phyloP scores from a whole-genome alignment of 2,113 vertebrate genomes.

The Psilopsiagon aymara region DNA sequence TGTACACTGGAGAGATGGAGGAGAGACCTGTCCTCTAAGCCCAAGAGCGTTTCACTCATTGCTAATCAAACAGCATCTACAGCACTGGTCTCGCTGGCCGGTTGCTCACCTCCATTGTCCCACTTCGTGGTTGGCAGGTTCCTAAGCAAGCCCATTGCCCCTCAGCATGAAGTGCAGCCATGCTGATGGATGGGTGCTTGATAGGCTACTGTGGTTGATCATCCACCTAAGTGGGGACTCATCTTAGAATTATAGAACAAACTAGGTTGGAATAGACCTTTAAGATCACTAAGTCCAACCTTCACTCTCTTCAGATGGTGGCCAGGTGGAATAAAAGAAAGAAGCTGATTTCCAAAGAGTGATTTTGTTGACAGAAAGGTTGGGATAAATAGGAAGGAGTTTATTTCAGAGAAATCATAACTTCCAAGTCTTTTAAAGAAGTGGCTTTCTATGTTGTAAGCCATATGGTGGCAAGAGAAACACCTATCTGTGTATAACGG shows the following conservation, averaged over 20 bases:
- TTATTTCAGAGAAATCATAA: neutral
- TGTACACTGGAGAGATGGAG: neutral
- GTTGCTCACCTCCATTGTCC: neutral
- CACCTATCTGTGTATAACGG: slow-evolving; percentile 31
- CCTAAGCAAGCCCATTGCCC: fast-evolving
- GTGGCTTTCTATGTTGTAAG: neutral
- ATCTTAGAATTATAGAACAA: neutral
- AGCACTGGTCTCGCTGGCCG: neutral
- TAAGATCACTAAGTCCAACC: neutral
- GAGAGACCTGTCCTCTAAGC: neutral
- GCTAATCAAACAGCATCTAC: neutral
- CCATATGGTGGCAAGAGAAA: slow-evolving; percentile 36
- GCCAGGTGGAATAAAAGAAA: neutral
- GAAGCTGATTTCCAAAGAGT: neutral
- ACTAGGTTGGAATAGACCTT: neutral
- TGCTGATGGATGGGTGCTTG: too few relatives aligned
- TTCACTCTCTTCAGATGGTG: neutral
- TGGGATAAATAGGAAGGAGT: neutral
- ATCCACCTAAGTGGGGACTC: neutral
- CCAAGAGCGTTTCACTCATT: neutral
- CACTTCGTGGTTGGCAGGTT: neutral
- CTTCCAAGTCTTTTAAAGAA: neutral
- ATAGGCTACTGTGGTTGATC: neutral
- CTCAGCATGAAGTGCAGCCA: fast-evolving
- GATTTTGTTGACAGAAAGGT: neutral